Percentiles rank a stretch among this genome's conserved stretches.
phyloP scores from a whole-genome alignment of 2,888 invertebrate genomes.

The Trichogramma dendrolimi region DNA sequence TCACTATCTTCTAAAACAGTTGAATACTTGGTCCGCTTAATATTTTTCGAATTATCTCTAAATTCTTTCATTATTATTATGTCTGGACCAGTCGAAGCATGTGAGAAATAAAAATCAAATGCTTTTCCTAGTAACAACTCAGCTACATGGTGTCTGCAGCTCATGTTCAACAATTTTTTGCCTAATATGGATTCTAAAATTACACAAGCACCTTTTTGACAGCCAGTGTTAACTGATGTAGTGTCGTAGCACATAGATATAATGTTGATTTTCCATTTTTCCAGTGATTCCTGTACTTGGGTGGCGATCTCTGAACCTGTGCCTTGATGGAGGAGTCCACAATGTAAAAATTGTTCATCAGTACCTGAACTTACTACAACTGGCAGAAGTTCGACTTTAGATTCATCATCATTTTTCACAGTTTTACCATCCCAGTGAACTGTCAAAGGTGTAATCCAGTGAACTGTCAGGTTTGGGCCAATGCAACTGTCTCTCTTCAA shows the following conservation, averaged over 20 bases:
- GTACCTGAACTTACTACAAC: slow-evolving; percentile 5
- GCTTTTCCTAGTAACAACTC: slow-evolving; percentile 28
- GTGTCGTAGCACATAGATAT: not conserved
- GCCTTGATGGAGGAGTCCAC: no score
- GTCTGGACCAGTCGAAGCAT: slow-evolving; percentile 23
- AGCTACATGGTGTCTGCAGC: slow-evolving; percentile 34
- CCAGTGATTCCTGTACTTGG: no score
- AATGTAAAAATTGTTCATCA: slow-evolving; percentile 10
- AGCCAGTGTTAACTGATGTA: not conserved
- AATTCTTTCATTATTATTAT: slow-evolving; percentile 26
- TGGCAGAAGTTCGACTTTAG: slow-evolving; percentile 10
- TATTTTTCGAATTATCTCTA: slow-evolving; percentile 17
- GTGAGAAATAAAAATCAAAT: slow-evolving; percentile 18
- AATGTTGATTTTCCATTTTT: no score
- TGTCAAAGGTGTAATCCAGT: no score
- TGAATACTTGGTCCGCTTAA: slow-evolving; percentile 16
- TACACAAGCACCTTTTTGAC: slow-evolving; percentile 25
- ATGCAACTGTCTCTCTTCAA: no score
- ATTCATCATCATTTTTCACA: slow-evolving; percentile 3
- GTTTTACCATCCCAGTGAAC: slow-evolving; percentile 18
- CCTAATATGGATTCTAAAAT: slow-evolving; percentile 32
- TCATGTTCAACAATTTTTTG: slow-evolving; percentile 33
- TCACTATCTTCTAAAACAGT: slow-evolving; percentile 6
- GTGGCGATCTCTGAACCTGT: no score
- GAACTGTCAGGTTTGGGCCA: no score